These are phyloP conservation scores for Oedothorax gibbosus DNA, from an alignment of 1,140 invertebrate species.

Conservation along the genomic window DNA sequence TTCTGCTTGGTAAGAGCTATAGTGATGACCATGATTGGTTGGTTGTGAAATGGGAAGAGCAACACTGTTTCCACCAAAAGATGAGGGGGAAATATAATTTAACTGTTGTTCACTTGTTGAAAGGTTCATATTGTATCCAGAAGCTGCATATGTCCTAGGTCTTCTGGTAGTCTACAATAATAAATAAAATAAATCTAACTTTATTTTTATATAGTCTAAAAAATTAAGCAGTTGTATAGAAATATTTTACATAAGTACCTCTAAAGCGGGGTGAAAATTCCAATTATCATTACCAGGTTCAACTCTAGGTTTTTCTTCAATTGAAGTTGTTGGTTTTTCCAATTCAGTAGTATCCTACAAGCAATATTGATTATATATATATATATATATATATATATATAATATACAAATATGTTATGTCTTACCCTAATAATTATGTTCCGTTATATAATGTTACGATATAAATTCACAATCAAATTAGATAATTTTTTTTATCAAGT, in stretches of 20 bases:
- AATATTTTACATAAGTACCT: constrained; percentile 7
- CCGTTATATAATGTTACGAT: no score
- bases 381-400: no score
- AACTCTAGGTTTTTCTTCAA: constrained; percentile 20
- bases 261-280: constrained; percentile 22
- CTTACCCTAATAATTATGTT: no score
- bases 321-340: constrained; percentile 18
- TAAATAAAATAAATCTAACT: neutral
- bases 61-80: constrained; percentile 38
- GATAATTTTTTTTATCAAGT: no score
- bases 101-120: constrained; percentile 5
- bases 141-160: neutral
- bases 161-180: constrained; percentile 13
- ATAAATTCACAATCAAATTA: no score
- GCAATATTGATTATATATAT: neutral
- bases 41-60: constrained; percentile 23
- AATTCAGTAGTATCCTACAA: constrained; percentile 39
- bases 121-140: neutral
- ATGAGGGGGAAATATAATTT: constrained; percentile 37
- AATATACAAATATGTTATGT: no score
- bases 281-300: neutral
- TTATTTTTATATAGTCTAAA: neutral
- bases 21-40: constrained; percentile 30
- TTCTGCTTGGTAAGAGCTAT: constrained; percentile 25
- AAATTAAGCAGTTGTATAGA: neutral